Evolutionary conservation across 2,113 vertebrate species (phyloP), one percentile per base, ranked within the genome.

Genomic region (Bothrops jararaca): DNA sequence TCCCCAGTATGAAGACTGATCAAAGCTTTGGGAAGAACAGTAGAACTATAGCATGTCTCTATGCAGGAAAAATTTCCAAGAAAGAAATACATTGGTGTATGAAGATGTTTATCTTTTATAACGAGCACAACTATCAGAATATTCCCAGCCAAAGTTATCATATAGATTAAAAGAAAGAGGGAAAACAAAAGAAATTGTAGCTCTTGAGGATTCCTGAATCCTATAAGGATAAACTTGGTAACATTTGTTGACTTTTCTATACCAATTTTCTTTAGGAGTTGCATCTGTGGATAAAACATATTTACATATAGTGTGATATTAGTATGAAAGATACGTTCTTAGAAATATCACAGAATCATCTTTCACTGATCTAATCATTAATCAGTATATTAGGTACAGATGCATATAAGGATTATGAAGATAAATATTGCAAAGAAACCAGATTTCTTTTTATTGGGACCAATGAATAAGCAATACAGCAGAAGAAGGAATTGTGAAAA

Each of bases 11-110:
- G 60, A 54, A 92, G 91, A 11, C 11, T 88, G n/a, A 9, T 34
- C 57, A 89, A 48, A 26, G 60, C 11, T 24, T 88, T 92, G 2
- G 91, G 91, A 69, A 69, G 64, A n/a, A 69, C 12, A n/a, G 64
- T 69, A 69, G 64, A 69, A 69, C 64, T 69, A 69, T 52, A 92
- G 42, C 42, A 86, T 56, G 42, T 86, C 45, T 91, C 91, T 22
- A 91, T 1, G 10, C 54, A 58, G 42, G 91, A 91, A 45, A 91
- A 91, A 60, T 60, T 91, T 20, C 54, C 91, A 48, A 92, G 64
- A 34, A 92, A 92, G 18, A 80, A 92, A 24, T 92, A 92, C 91
- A 92, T 89, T 5, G 91, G 91, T 11, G 87, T 89, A 42, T 92
- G 91, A 85, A 92, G 91, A 15, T 92, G 60, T 24, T 54, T 89